Conservation (phyloP, 2,888 invertebrate species). For the Mesorhabditis spiculigera region DNA sequence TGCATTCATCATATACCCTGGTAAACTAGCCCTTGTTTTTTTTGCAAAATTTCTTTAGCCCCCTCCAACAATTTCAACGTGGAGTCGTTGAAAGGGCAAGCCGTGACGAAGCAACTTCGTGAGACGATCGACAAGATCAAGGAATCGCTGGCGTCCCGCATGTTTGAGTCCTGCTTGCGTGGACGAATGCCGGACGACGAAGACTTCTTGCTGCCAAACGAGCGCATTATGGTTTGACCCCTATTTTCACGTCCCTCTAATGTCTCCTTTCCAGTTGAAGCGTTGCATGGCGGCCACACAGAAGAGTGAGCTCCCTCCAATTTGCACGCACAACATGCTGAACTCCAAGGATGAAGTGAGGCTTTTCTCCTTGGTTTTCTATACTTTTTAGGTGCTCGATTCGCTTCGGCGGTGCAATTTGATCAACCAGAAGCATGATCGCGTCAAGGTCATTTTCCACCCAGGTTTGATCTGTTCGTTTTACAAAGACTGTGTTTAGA, state of each 20-base stretch:
- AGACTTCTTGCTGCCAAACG: constrained; percentile 79
- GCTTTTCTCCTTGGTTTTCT: too few species aligned
- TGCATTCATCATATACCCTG: constrained; percentile 95
- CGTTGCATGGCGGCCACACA: constrained; percentile 82
- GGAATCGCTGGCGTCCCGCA: constrained; percentile 25
- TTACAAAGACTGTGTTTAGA: constrained; percentile 64
- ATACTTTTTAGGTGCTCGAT: constrained; percentile 73
- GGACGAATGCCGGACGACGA: constrained; percentile 81
- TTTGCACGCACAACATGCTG: constrained; percentile 94
- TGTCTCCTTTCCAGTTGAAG: constrained; percentile 71
- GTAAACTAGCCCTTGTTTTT: constrained; percentile 8
- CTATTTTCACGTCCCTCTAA: not conserved
- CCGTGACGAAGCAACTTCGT: constrained; percentile 88
- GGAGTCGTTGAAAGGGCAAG: constrained; percentile 92
- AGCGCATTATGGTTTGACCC: constrained; percentile 69
- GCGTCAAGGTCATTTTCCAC: constrained; percentile 97
- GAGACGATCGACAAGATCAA: constrained; percentile 87
- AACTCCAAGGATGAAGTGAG: constrained; percentile 75
- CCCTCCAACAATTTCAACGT: constrained; percentile 97
- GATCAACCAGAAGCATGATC: constrained; percentile 86
- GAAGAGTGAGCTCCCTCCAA: constrained; percentile 76
- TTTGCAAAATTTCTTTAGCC: constrained; percentile 62
- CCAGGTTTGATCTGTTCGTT: constrained; percentile 64
- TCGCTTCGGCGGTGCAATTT: constrained; percentile 83
- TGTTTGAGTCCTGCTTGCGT: constrained; percentile 32